A percentile compares a stretch with the other conserved stretches of the same genome.
phyloP scores from a whole-genome alignment of 2,888 invertebrate species.

The Emmelina monodactyla region DNA sequence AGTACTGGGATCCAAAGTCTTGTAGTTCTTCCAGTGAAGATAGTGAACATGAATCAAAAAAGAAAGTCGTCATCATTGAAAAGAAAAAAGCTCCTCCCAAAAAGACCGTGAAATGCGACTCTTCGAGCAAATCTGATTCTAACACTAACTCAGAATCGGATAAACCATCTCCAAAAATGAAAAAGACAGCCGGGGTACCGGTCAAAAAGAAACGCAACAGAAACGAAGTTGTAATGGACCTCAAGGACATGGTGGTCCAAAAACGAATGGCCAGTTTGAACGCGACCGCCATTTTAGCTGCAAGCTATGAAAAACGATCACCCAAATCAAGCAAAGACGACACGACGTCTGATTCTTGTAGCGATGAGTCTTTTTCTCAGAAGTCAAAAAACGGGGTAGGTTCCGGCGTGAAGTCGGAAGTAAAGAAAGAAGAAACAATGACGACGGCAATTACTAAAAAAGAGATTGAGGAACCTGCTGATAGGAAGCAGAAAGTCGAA shows the following conservation, averaged over 20 bases:
- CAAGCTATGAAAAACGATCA: constrained; percentile 81
- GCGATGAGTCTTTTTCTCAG: constrained; percentile 59
- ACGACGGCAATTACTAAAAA: constrained; percentile 26
- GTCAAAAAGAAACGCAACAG: constrained; percentile 66
- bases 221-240: constrained; percentile 75
- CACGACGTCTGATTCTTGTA: constrained; percentile 65
- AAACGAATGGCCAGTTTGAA: constrained; percentile 93
- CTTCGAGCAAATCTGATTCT: constrained; percentile 13
- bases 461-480: constrained; percentile 42
- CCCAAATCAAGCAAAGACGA: constrained; percentile 66
- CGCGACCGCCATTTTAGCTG: constrained; percentile 88
- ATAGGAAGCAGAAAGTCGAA: constrained; percentile 70
- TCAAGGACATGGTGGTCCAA: constrained; percentile 86
- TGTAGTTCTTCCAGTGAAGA: constrained; percentile 69
- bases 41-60: constrained; percentile 54
- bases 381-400: constrained; percentile 59
- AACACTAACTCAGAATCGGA: constrained; percentile 57
- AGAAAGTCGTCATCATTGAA: constrained; percentile 30
- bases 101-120: constrained; percentile 9
- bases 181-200: constrained; percentile 45
- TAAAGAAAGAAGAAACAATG: constrained; percentile 41
- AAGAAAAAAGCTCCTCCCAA: constrained; percentile 49
- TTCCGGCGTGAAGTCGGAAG: constrained; percentile 65
- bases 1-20: constrained; percentile 85
- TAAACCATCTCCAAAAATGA: constrained; percentile 51